Evolutionary conservation across 2,113 vertebrate genomes (phyloP), one percentile per base, ranked within the genome.

Genomic region (Talpa occidentalis): DNA sequence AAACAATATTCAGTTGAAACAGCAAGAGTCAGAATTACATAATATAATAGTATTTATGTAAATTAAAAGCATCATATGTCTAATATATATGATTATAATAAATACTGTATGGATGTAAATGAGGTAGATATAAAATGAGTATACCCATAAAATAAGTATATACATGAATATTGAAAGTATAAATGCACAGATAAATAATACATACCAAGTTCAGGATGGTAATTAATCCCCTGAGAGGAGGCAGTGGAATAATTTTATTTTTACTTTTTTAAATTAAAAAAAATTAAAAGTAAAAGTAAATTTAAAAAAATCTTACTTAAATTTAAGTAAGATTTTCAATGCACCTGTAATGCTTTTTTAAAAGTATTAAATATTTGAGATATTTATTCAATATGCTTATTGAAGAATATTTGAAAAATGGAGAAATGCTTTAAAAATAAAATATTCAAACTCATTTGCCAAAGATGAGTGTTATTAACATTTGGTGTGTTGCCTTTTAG

Each of bases 331-430:
- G 37, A 83, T 70, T 95, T 88, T 64, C 11, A 37, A 78, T 77
- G 30, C 14, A 56, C 5, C 10, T 52, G 3, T n/a, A 83, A 52
- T 83, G 60, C 26, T 44, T 64, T 74, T 81, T 49, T 11, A 22
- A 87, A 59, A 40, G 21, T 67, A 44, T 24, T 35, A 30, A 66
- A 28, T 92, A 8, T 70, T 4, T 56, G 30, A 95, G 69, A 59
- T 60, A 88, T 47, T 83, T 73, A 44, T 35, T 78, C 2, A 69
- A 56, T 40, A 8, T 77, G 0, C 17, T 82, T 69, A 70, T 22
- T 70, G 37, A 88, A 88, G 47, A 88, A 54, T 88, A 88, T 78
- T 92, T 76, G 60, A 67, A 42, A 77, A 88, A 54, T 44, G 62
- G n/a, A 88, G 82, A 92, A 92, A 42, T 32, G 16, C 60, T 37